A percentile compares a stretch with the other conserved stretches of the same genome.
Conservation (phyloP, 2,113 vertebrate genomes). For the Ibidorhyncha struthersii region DNA sequence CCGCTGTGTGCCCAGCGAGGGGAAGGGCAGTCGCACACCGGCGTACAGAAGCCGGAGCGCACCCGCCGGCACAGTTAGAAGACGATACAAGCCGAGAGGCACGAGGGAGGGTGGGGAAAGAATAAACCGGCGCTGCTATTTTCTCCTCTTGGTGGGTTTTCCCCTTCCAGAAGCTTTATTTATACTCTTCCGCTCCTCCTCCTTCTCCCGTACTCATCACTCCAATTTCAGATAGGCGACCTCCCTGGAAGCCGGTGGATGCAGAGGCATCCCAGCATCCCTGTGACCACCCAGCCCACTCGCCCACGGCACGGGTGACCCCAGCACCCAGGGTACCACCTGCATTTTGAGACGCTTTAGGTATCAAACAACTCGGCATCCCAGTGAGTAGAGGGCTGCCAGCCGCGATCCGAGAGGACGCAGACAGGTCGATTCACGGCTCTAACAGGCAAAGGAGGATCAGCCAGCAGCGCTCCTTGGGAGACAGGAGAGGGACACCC, state of each 20-base stretch:
- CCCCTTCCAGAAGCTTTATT: constrained; percentile 17
- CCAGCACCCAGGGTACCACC: neutral
- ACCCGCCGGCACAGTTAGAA: neutral
- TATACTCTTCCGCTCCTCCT: neutral
- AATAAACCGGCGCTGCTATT: neutral
- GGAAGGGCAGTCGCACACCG: neutral
- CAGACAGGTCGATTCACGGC: neutral
- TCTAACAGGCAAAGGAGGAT: neutral
- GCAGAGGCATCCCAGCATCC: neutral
- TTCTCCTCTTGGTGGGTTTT: neutral
- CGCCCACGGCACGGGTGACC: fast-evolving
- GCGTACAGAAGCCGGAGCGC: fast-evolving
- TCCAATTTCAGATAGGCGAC: neutral
- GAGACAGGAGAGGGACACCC: neutral
- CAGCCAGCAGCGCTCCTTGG: neutral
- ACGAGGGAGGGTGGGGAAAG: neutral
- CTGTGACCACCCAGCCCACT: neutral
- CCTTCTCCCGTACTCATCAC: neutral
- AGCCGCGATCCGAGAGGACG: neutral
- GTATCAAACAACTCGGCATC: neutral
- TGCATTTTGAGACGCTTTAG: neutral
- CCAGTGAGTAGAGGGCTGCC: neutral
- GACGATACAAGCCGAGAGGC: fast-evolving
- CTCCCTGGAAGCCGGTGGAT: fast-evolving
- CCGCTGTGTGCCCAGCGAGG: no score